A percentile compares a stretch with the other conserved stretches of the same genome.
phyloP scores from a whole-genome alignment of 2,797 vertebrate genomes.

The Gallirallus australis region DNA sequence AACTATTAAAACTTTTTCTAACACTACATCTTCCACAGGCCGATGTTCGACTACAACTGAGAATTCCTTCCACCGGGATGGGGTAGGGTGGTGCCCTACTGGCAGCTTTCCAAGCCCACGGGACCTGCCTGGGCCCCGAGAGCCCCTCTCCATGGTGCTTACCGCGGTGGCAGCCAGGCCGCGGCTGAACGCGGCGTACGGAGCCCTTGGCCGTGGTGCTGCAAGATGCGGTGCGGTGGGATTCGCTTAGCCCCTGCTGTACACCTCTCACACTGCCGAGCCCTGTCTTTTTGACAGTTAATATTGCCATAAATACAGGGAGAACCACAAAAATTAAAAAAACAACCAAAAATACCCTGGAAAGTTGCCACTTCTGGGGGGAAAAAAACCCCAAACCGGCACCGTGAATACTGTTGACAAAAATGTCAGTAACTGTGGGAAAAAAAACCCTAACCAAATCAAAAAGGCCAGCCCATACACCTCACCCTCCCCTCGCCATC shows the following conservation, averaged over 20 bases:
- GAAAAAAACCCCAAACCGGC: background rate
- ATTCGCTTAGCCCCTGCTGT: background rate
- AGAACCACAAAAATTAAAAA: background rate
- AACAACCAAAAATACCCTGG: rapidly evolving
- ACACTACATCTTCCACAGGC: background rate
- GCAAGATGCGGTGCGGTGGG: rapidly evolving
- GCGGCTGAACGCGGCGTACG: background rate
- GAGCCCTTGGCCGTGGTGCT: background rate
- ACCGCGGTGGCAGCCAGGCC: background rate
- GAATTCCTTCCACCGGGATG: background rate
- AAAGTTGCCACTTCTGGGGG: background rate
- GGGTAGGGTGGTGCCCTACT: background rate
- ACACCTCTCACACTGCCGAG: background rate
- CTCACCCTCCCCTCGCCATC: background rate
- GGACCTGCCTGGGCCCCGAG: rapidly evolving
- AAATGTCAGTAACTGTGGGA: background rate
- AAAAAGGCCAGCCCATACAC: background rate
- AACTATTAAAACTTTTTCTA: background rate
- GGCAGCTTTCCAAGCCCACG: background rate
- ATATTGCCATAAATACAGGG: background rate
- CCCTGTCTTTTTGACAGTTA: background rate
- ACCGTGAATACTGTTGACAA: background rate
- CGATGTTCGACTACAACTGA: rapidly evolving
- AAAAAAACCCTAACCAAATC: background rate
- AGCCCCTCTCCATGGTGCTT: background rate